These are phyloP conservation scores for Propithecus perrieri DNA, from an alignment of 2,797 vertebrate genomes.

Conservation along the genomic window DNA sequence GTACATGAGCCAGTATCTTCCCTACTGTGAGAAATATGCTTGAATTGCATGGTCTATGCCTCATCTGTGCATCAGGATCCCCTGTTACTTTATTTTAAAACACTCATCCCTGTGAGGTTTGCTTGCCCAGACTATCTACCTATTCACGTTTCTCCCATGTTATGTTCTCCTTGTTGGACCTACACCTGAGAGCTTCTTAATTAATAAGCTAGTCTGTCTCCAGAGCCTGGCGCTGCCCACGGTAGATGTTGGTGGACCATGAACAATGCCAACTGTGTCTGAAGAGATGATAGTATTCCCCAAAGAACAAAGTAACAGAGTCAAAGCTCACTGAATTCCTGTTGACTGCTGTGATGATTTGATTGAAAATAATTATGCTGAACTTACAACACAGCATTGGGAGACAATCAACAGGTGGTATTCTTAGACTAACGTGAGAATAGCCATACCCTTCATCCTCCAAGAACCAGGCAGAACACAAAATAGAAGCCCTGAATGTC, in stretches of 20 bases:
- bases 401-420: no score
- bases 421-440: neutral
- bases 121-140: neutral
- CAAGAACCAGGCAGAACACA: neutral
- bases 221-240: neutral
- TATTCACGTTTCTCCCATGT: neutral
- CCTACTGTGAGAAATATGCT: neutral
- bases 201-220: neutral
- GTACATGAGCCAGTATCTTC: neutral
- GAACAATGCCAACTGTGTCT: neutral
- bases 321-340: neutral
- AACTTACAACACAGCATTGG: neutral
- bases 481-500: neutral
- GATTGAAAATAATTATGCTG: neutral
- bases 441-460: neutral
- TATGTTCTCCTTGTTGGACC: neutral
- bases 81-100: neutral
- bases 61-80: neutral
- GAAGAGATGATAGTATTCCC: neutral
- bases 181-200: neutral
- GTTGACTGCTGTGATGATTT: neutral
- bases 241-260: neutral
- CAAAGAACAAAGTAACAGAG: neutral
- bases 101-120: neutral
- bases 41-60: neutral